phyloP scores from a whole-genome alignment of 2,113 vertebrate genomes.

The Cranoglanis bouderius region DNA sequence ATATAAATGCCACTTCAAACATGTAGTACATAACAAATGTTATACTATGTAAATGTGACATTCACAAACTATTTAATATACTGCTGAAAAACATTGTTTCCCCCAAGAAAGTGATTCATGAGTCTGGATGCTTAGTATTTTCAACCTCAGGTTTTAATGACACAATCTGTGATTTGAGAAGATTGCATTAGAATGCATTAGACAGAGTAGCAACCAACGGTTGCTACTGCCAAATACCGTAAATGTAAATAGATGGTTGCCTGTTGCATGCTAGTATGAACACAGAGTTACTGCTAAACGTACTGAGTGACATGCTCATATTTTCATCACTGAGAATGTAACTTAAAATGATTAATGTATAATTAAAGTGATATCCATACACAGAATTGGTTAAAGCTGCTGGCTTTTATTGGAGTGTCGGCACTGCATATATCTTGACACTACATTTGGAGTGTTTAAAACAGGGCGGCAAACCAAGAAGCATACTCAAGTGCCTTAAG shows the following conservation, averaged over 20 bases:
- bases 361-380: background rate
- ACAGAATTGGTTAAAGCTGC: slow-evolving; percentile 4
- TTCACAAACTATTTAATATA: background rate
- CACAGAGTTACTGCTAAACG: too few relatives aligned
- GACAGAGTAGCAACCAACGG: background rate
- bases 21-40: background rate
- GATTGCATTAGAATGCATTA: background rate
- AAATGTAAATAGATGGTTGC: background rate
- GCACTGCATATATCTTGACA: slow-evolving; percentile 31
- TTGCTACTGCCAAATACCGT: too few relatives aligned
- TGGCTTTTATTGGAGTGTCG: slow-evolving; percentile 44
- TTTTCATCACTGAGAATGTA: background rate
- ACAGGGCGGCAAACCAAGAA: slow-evolving; percentile 18
- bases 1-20: background rate
- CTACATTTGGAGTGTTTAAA: slow-evolving; percentile 46
- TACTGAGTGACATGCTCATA: background rate
- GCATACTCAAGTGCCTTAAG: slow-evolving; percentile 26
- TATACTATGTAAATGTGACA: background rate
- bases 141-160: background rate
- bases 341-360: background rate
- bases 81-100: background rate
- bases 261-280: background rate
- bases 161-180: background rate
- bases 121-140: background rate
- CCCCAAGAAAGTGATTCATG: background rate